A percentile compares a stretch with the other conserved stretches of the same genome.
Conservation (phyloP, 2,888 invertebrate species). For the Dysmachus trigonus region DNA sequence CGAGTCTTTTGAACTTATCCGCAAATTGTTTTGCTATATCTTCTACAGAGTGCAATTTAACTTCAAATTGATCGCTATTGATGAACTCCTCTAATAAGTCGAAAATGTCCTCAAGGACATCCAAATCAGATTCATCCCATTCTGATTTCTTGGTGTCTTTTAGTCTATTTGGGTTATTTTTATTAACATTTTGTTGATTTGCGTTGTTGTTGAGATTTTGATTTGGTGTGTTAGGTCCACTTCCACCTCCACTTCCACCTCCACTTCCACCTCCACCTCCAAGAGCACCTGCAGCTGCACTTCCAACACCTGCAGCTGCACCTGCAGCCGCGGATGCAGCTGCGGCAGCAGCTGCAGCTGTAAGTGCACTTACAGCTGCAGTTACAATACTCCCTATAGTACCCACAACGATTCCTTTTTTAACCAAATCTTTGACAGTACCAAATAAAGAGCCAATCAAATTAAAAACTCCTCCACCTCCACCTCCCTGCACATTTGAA, state of each 20-base stretch:
- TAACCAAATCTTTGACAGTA: too few relatives aligned
- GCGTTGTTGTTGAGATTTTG: too few relatives aligned
- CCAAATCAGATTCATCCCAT: background rate
- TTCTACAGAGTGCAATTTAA: background rate
- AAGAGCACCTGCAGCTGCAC: background rate
- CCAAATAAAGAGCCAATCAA: background rate
- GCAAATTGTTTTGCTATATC: background rate
- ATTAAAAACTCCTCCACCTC: background rate
- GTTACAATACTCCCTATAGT: background rate
- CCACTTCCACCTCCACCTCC: background rate
- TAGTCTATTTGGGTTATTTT: background rate
- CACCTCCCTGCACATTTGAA: too few relatives aligned
- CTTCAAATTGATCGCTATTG: background rate
- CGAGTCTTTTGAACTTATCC: background rate
- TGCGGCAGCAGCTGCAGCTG: background rate
- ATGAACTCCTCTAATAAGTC: background rate
- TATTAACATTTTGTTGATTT: too few relatives aligned
- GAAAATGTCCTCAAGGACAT: background rate
- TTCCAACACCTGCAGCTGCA: too few relatives aligned
- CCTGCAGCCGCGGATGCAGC: too few relatives aligned
- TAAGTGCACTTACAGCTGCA: background rate
- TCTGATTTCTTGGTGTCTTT: too few relatives aligned
- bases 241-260: background rate
- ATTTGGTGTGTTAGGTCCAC: too few relatives aligned
- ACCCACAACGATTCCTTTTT: background rate